Percentiles rank a stretch among this genome's conserved stretches.
These are phyloP conservation scores for Petrolisthes cinctipes DNA, from an alignment of 2,888 invertebrate genomes.

Conservation along the genomic window DNA sequence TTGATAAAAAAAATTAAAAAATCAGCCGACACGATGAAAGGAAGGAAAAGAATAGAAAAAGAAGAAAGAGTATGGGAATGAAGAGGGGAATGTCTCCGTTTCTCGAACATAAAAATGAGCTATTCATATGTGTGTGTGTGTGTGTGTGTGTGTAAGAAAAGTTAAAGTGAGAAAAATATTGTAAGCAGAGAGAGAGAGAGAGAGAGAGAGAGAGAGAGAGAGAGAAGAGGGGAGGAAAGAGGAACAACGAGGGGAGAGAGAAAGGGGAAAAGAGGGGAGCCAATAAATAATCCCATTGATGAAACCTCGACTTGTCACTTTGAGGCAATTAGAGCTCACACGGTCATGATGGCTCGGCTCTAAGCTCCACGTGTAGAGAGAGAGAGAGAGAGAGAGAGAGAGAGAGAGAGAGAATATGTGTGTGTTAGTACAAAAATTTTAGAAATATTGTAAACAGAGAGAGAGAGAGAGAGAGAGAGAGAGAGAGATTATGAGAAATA, in stretches of 20 bases:
- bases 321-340: slow-evolving; percentile 52
- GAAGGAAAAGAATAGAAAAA: too few species aligned
- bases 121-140: too few species aligned
- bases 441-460: neutral
- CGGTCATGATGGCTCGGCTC: neutral
- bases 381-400: slow-evolving; percentile 32
- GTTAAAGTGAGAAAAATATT: too few species aligned
- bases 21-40: too few species aligned
- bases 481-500: too few species aligned
- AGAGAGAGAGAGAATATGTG: neutral
- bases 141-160: too few species aligned
- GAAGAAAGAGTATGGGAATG: too few species aligned
- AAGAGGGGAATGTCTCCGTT: too few species aligned
- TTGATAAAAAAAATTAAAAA: too few species aligned
- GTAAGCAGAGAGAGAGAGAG: neutral
- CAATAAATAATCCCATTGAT: slow-evolving; percentile 57
- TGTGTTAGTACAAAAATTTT: neutral
- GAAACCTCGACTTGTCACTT: slow-evolving; percentile 59
- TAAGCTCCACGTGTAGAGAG: slow-evolving; percentile 32
- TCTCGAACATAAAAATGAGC: too few species aligned
- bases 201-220: neutral
- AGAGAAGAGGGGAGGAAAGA: neutral
- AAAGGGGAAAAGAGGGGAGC: slow-evolving; percentile 13
- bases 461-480: neutral
- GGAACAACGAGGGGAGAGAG: neutral